Evolutionary conservation across 2,888 invertebrate species (phyloP).

Genomic region (Apocheima hispidaria): DNA sequence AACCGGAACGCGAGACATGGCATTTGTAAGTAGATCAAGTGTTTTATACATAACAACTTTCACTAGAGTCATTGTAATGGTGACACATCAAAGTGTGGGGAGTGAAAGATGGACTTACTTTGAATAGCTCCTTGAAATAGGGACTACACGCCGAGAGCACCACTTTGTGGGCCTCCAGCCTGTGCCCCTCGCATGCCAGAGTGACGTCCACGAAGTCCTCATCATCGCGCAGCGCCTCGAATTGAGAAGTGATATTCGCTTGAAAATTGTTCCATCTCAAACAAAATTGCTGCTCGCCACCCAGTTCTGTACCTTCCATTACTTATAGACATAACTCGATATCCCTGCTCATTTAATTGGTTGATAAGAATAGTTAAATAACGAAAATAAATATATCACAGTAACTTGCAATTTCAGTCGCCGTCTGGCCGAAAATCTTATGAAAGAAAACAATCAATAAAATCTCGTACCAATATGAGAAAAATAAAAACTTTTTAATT

Average conservation of each 20-base stretch:
- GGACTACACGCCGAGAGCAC: constrained; percentile 95
- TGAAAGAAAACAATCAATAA: constrained; percentile 87
- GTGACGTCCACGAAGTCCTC: constrained; percentile 96
- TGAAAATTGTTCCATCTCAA: constrained; percentile 96
- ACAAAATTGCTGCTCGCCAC: constrained; percentile 94
- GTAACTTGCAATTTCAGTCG: constrained; percentile 86
- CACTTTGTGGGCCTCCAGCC: constrained; percentile 94
- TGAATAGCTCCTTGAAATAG: constrained; percentile 94
- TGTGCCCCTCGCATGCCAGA: constrained; percentile 93
- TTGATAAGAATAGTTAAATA: constrained; percentile 85
- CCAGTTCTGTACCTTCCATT: constrained; percentile 87
- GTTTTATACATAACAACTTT: constrained; percentile 87
- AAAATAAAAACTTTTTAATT: constrained; percentile 87
- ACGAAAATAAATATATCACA: constrained; percentile 86
- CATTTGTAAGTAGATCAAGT: constrained; percentile 87
- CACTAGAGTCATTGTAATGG: constrained; percentile 86
- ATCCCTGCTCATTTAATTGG: constrained; percentile 86
- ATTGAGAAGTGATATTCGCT: constrained; percentile 94
- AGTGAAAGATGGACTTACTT: constrained; percentile 89
- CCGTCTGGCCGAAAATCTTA: constrained; percentile 86
- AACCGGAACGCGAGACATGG: constrained; percentile 86
- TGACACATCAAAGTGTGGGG: constrained; percentile 86
- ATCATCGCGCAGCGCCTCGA: constrained; percentile 93
- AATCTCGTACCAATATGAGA: constrained; percentile 86
- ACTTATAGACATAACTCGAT: constrained; percentile 87